These are phyloP conservation scores for Eupithecia tripunctaria DNA, from an alignment of 2,888 invertebrate species.

Conservation along the genomic window DNA sequence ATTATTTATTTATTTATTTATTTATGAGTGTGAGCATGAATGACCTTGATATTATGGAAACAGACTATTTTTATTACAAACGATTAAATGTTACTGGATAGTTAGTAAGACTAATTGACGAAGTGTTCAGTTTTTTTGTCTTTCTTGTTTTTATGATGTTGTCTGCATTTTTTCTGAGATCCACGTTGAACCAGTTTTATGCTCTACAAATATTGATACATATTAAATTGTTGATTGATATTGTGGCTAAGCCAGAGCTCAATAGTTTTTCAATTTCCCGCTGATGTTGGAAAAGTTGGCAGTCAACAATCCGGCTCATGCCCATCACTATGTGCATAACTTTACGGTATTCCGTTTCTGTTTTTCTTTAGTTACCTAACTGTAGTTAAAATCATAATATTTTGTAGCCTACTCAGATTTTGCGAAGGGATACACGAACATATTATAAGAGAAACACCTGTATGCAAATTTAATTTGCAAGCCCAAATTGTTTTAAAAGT, in stretches of 20 bases:
- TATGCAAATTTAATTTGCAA: neutral
- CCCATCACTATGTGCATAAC: slow-evolving; percentile 30
- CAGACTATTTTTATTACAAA: neutral
- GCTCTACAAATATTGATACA: neutral
- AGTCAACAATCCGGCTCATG: slow-evolving; percentile 13
- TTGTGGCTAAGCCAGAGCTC: neutral
- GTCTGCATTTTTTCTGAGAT: neutral
- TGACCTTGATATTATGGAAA: neutral
- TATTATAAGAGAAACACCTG: neutral
- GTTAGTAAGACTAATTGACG: neutral
- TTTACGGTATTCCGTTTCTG: slow-evolving; percentile 10
- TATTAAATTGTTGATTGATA: neutral
- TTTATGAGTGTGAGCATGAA: neutral
- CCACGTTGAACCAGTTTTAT: neutral
- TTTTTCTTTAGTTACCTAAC: slow-evolving; percentile 2
- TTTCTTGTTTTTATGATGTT: neutral
- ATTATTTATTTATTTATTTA: too few relatives aligned
- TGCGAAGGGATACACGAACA: too few relatives aligned
- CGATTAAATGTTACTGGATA: neutral
- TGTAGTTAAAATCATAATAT: neutral
- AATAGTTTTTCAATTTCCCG: slow-evolving; percentile 5
- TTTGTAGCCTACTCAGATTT: neutral
- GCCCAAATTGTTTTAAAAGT: neutral
- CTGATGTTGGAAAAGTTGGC: slow-evolving; percentile 5
- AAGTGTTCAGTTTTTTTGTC: neutral